These are phyloP conservation scores for Eustalomyia histrio DNA, from an alignment of 2,888 invertebrate genomes.

Conservation along the genomic window DNA sequence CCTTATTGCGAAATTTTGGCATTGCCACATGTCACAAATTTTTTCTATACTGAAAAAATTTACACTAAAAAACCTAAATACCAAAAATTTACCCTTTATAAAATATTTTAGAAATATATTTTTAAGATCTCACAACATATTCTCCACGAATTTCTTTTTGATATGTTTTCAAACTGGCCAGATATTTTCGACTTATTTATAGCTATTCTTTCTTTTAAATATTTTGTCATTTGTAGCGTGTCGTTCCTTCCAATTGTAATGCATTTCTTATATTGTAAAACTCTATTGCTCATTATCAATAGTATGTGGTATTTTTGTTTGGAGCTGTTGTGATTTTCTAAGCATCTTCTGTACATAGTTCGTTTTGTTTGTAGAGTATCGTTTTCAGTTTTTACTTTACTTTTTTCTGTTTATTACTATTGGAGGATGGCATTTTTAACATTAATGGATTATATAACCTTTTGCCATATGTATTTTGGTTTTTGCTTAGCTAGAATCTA, in stretches of 20 bases:
- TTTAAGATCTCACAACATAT: too few relatives aligned
- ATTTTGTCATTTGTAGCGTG: not conserved
- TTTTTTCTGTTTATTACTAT: not conserved
- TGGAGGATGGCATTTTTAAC: slow-evolving; percentile 37
- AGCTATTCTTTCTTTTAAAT: too few relatives aligned
- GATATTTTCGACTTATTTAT: too few relatives aligned
- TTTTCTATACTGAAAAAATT: too few relatives aligned
- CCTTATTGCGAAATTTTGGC: too few relatives aligned
- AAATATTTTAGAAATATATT: too few relatives aligned
- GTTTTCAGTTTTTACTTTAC: not conserved
- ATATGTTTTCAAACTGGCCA: too few relatives aligned
- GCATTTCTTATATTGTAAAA: not conserved
- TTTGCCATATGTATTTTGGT: slow-evolving; percentile 37
- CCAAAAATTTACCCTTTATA: too few relatives aligned
- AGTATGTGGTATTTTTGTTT: not conserved
- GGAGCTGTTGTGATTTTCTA: not conserved
- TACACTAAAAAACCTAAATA: too few relatives aligned
- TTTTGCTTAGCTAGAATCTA: slow-evolving; percentile 36
- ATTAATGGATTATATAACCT: slow-evolving; percentile 59
- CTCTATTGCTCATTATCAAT: not conserved
- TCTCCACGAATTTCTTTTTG: too few relatives aligned
- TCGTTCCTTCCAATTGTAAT: not conserved
- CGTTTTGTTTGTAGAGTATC: slow-evolving; percentile 24
- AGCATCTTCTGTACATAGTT: slow-evolving; percentile 6
- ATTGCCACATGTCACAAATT: too few relatives aligned